Evolutionary conservation across 2,797 vertebrate genomes (phyloP).

Genomic region (Microchirus variegatus): DNA sequence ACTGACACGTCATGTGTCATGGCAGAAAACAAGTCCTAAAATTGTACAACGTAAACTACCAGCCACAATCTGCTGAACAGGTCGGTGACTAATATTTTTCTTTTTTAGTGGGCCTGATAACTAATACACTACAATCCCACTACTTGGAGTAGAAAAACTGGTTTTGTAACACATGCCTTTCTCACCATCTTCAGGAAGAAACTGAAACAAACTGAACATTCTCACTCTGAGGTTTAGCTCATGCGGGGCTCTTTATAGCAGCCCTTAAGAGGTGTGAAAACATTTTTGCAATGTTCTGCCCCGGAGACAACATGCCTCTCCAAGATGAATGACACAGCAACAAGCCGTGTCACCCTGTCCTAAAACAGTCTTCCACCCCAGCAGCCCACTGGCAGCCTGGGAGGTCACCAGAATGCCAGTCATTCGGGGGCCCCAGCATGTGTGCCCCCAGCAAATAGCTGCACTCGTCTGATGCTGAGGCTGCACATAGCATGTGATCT

Average conservation of each 20-base stretch:
- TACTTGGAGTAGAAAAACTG: conserved; percentile 17
- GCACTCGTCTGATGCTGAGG: conserved; percentile 76
- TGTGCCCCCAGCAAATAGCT: conserved; percentile 77
- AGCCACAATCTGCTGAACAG: conserved; percentile 8
- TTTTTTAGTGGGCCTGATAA: background rate
- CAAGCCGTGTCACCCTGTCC: conserved; percentile 61
- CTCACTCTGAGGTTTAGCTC: conserved; percentile 7
- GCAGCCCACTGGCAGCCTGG: conserved; percentile 59
- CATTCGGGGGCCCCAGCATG: conserved; percentile 66
- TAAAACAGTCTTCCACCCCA: conserved; percentile 65
- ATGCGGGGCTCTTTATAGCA: conserved; percentile 28
- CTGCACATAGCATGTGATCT: conserved; percentile 82
- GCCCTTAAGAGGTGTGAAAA: conserved; percentile 54
- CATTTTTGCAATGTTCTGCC: conserved; percentile 50
- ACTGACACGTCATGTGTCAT: conserved; percentile 17
- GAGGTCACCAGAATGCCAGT: conserved; percentile 78
- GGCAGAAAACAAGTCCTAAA: conserved; percentile 16
- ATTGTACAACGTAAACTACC: conserved; percentile 6
- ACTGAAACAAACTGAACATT: conserved; percentile 21
- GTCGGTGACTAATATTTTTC: conserved; percentile 5
- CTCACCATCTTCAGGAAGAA: conserved; percentile 13
- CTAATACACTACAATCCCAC: background rate
- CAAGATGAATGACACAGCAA: conserved; percentile 68
- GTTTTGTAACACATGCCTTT: conserved; percentile 4
- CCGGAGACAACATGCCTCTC: conserved; percentile 55